A percentile compares a stretch with the other conserved stretches of the same genome.
Evolutionary conservation across 2,113 vertebrate genomes (phyloP).

Genomic region (Carollia perspicillata): DNA sequence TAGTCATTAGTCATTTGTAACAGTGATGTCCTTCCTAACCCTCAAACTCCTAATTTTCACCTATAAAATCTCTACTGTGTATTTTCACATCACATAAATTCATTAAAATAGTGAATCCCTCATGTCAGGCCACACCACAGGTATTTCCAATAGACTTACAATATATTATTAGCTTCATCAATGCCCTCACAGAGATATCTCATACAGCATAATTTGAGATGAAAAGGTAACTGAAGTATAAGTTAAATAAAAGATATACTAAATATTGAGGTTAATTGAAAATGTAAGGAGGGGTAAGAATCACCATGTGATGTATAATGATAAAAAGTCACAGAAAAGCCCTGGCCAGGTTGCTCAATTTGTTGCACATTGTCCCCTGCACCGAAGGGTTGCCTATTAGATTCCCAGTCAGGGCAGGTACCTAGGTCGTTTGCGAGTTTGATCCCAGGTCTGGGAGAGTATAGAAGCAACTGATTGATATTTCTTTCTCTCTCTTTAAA

Average conservation of each 20-base stretch:
- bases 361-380: too few relatives aligned
- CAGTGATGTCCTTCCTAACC: neutral
- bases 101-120: neutral
- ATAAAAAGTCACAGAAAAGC: neutral
- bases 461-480: too few relatives aligned
- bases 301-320: neutral
- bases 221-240: neutral
- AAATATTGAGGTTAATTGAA: neutral
- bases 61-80: neutral
- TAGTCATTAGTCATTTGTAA: constrained; percentile 14
- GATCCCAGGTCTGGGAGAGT: too few relatives aligned
- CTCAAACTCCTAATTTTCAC: neutral
- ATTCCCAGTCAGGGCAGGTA: too few relatives aligned
- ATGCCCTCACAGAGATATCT: neutral
- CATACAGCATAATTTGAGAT: neutral
- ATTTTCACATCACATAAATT: neutral
- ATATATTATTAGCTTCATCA: neutral
- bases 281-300: neutral
- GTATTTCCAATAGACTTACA: neutral
- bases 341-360: too few relatives aligned
- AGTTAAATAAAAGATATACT: neutral
- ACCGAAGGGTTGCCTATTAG: too few relatives aligned
- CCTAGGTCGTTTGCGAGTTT: too few relatives aligned
- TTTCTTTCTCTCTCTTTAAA: too few relatives aligned
- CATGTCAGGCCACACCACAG: neutral